Evolutionary conservation across 2,113 vertebrate species (phyloP), one percentile per base, ranked within the genome.

Genomic region (Pedetes capensis): DNA sequence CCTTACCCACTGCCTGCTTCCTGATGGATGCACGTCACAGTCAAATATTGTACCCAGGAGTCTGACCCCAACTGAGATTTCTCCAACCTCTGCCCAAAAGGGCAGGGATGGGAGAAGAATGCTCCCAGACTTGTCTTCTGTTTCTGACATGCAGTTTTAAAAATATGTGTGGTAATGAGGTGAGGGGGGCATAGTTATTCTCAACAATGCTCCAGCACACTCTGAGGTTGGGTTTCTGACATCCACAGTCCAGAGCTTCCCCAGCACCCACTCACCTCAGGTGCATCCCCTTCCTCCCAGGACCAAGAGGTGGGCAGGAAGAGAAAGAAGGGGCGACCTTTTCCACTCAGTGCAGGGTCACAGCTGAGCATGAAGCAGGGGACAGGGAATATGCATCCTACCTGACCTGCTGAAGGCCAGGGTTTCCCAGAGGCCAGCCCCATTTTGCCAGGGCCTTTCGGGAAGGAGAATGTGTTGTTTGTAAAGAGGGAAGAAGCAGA

Each of bases 391-490:
- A 37, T 25, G 1, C 18, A 44, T 29, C 53, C 71, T 74, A 27
- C 17, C 32, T 71, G 53, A n/a, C 29, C 37, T 32, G 39, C 6
- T 0, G 37, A 3, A 59, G 63, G 37, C 44, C 63, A 18, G 57
- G 17, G n/a, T 22, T 1, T 71, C 34, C 6, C 22, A 4, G 6
- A 29, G 47, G 14, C 37, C 47, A 87, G 32, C 27, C 1, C 2
- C 29, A 59, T 89, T 37, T 88, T 39, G 55, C 74, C 57, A 23
- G 68, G 27, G 18, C 6, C 34, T 39, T 10, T 1, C 0, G 14
- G 27, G 69, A 96, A 39, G 96, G 6, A 93, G 68, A 97, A 96
- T 42, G 16, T 80, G 49, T 27, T 22, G 4, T n/a, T 63, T 86
- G n/a, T 55, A 82, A 57, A 79, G 44, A n/a, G 39, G 22, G 34